A percentile compares a stretch with the other conserved stretches of the same genome.
These are phyloP conservation scores for Calephelis perditalis DNA, from an alignment of 2,888 invertebrate genomes.

Conservation along the genomic window DNA sequence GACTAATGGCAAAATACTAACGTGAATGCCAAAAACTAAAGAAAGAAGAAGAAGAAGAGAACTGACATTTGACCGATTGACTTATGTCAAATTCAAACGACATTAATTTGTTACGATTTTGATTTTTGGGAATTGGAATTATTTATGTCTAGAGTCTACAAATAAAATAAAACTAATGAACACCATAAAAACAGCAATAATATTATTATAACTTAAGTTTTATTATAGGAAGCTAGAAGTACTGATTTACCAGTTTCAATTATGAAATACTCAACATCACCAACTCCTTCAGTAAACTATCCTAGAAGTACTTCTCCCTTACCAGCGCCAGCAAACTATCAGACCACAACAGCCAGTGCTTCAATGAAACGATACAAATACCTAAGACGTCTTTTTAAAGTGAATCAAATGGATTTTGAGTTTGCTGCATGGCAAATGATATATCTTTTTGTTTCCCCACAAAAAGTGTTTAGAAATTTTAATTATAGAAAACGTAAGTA, in stretches of 20 bases:
- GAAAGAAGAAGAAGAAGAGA: neutral
- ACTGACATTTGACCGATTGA: neutral
- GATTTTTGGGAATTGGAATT: neutral
- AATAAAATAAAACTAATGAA: slow-evolving; percentile 1
- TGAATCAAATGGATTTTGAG: slow-evolving; percentile 99
- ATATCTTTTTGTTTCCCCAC: slow-evolving; percentile 94
- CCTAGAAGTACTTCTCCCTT: slow-evolving; percentile 81
- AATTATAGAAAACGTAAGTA: slow-evolving; percentile 97
- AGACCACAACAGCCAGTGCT: slow-evolving; percentile 85
- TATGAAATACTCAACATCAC: slow-evolving; percentile 82
- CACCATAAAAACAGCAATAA: neutral
- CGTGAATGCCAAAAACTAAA: no score
- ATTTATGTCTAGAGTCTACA: neutral
- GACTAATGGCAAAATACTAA: no score
- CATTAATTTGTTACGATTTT: slow-evolving; percentile 2
- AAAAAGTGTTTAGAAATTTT: slow-evolving; percentile 98
- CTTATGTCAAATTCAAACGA: slow-evolving; percentile 7
- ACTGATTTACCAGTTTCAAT: slow-evolving; percentile 17
- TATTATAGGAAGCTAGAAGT: neutral
- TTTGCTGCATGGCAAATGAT: slow-evolving; percentile 99
- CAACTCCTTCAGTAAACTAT: slow-evolving; percentile 67
- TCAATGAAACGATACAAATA: slow-evolving; percentile 94
- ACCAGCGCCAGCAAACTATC: slow-evolving; percentile 83
- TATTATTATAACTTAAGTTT: slow-evolving; percentile 1
- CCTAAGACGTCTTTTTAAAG: slow-evolving; percentile 89